These are phyloP conservation scores for Hassar affinis DNA, from an alignment of 2,113 vertebrate genomes.

Conservation along the genomic window DNA sequence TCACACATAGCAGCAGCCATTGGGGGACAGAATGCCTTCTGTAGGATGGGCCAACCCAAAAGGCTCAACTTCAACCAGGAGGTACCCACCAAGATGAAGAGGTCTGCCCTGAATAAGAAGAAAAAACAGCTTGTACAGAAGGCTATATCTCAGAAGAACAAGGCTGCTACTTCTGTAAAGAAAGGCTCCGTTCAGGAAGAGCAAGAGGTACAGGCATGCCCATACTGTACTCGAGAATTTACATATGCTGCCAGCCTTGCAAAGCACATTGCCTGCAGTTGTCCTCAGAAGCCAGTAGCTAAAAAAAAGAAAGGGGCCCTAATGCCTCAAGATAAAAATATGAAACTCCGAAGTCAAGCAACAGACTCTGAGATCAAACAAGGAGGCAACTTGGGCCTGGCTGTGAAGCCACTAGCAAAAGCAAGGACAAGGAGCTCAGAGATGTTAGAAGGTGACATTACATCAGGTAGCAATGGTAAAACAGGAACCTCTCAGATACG, in stretches of 20 bases:
- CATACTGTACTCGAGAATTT: conserved; percentile 89
- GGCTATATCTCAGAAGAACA: conserved; percentile 91
- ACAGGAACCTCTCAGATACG: conserved; percentile 55
- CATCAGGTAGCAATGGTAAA: conserved; percentile 74
- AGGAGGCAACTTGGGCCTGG: conserved; percentile 63
- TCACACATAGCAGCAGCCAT: conserved; percentile 59
- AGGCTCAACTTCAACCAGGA: conserved; percentile 91
- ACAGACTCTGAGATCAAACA: conserved; percentile 82
- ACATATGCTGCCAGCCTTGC: conserved; percentile 90
- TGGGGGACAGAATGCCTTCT: conserved; percentile 78
- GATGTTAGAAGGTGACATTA: conserved; percentile 66
- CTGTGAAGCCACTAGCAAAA: conserved; percentile 77
- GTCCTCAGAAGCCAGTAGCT: conserved; percentile 86
- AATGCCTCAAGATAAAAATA: conserved; percentile 67
- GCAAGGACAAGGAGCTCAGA: conserved; percentile 85
- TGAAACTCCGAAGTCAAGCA: conserved; percentile 76
- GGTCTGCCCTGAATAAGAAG: conserved; percentile 91
- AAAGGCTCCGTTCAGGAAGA: conserved; percentile 69
- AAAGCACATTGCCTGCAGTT: conserved; percentile 88
- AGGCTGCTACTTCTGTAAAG: conserved; percentile 78
- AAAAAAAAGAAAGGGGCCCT: conserved; percentile 76
- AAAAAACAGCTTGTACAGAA: conserved; percentile 92
- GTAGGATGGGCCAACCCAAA: conserved; percentile 94
- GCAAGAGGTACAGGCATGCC: conserved; percentile 81
- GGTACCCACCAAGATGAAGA: conserved; percentile 80